Evolutionary conservation across 2,797 vertebrate species (phyloP).

Genomic region (Salmo trutta): DNA sequence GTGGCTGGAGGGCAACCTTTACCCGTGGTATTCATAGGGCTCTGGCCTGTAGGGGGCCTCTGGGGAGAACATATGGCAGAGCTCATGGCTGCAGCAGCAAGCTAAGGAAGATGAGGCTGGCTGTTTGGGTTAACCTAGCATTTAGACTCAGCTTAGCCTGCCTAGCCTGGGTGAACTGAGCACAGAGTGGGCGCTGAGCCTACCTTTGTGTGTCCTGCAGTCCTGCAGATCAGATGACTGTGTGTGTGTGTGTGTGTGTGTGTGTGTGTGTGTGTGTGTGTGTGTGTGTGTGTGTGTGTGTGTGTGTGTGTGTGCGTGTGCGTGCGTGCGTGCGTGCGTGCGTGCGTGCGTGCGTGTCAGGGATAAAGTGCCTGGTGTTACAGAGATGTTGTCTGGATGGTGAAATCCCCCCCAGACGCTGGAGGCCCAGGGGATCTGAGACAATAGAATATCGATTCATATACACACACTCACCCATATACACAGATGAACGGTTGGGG

Average conservation of each 20-base stretch:
- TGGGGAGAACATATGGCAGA: not conserved
- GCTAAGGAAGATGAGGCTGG: not conserved
- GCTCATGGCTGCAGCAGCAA: not conserved
- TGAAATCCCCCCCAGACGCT: too few relatives aligned
- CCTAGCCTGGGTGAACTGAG: not conserved
- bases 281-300: not conserved
- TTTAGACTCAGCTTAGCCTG: not conserved
- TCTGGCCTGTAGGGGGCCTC: not conserved
- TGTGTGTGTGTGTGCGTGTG: conserved; percentile 1
- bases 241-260: not conserved
- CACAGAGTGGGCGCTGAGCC: too few relatives aligned
- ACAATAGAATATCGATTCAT: not conserved
- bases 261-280: too few relatives aligned
- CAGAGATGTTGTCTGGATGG: not conserved
- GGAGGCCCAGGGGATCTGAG: not conserved
- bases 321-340: conserved; percentile 1
- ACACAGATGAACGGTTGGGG: not conserved
- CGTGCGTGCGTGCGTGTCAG: not conserved
- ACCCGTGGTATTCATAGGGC: not conserved
- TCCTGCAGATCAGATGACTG: too few relatives aligned
- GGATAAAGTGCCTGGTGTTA: not conserved
- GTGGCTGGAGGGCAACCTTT: not conserved
- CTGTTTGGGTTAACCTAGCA: not conserved
- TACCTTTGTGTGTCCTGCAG: too few relatives aligned
- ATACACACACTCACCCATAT: not conserved